Conservation (phyloP, 1,140 invertebrate genomes). For the Trichonephila inaurata region DNA sequence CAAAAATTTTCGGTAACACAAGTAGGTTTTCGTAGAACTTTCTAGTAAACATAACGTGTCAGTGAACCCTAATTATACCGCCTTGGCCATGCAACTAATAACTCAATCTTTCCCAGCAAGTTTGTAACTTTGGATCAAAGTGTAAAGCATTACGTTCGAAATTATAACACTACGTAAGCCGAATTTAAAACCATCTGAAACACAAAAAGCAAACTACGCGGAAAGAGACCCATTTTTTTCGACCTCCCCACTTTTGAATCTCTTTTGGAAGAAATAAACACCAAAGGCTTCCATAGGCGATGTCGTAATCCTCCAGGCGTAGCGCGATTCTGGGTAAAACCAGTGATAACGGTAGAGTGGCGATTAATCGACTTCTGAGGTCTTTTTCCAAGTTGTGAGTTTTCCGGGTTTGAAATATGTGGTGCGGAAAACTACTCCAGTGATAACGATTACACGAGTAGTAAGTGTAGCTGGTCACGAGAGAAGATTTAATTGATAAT, state of each 20-base stretch:
- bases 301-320: conserved; percentile 36
- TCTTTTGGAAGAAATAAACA: neutral
- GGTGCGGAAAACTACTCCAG: conserved; percentile 14
- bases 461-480: neutral
- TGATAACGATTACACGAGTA: neutral
- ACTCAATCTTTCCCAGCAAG: neutral
- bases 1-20: neutral
- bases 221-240: conserved; percentile 29
- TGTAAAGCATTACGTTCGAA: neutral
- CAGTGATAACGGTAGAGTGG: neutral
- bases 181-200: conserved; percentile 19
- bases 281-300: neutral
- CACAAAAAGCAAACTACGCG: conserved; percentile 34
- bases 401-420: conserved; percentile 33
- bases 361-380: conserved; percentile 10
- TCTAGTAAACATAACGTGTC: neutral
- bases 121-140: neutral
- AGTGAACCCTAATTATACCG: neutral
- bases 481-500: neutral
- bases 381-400: conserved; percentile 7
- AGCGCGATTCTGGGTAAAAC: conserved; percentile 32
- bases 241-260: neutral
- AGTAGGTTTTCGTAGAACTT: neutral
- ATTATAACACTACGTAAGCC: neutral
- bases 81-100: neutral